Evolutionary conservation across 1,140 invertebrate species (phyloP), one percentile per base, ranked within the genome.

Genomic region (Augochlora pura): DNA sequence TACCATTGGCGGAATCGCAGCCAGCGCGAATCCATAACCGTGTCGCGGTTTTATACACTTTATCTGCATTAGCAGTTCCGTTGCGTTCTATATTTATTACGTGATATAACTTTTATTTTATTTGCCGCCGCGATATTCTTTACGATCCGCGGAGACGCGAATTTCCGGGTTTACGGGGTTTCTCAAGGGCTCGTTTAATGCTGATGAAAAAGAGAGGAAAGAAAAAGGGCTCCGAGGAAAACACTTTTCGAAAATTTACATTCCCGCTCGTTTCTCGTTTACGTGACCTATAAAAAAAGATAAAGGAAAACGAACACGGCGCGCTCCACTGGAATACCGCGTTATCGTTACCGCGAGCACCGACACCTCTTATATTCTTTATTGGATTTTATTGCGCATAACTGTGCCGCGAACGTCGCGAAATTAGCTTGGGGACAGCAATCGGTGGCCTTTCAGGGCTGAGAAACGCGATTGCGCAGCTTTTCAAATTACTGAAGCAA

Each of bases 1-100:
- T 86, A 86, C 84, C 81, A 74, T 52, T 71, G 71, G 63, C 72
- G 49, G 59, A 80, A 76, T 52, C 72, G 83, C 76, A 77, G 78
- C 79, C 83, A 77, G 71, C 81, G 83, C 63, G 80, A 76, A 85
- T 77, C 69, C 62, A 69, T 77, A 85, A 84, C 75, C 78, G 63
- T 32, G 32, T 16, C 64, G 68, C 38, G 65, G 60, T 66, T 84
- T 85, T 78, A 84, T 70, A 75, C 64, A 73, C 82, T 84, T 85
- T 81, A 81, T 84, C 80, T 77, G 79, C 82, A 76, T 62, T 77
- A 69, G 82, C 83, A 78, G 65, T 68, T 49, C 27, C 52, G 57
- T 2, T 46, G 8, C 38, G 39, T n/a, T 69, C 32, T 12, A 57
- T 74, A 66, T 84, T 80, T 84, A 81, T 85, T 73, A 63, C 59